A percentile compares a stretch with the other conserved stretches of the same genome.
phyloP scores from a whole-genome alignment of 2,797 vertebrate species.

The Threskiornis aethiopicus region DNA sequence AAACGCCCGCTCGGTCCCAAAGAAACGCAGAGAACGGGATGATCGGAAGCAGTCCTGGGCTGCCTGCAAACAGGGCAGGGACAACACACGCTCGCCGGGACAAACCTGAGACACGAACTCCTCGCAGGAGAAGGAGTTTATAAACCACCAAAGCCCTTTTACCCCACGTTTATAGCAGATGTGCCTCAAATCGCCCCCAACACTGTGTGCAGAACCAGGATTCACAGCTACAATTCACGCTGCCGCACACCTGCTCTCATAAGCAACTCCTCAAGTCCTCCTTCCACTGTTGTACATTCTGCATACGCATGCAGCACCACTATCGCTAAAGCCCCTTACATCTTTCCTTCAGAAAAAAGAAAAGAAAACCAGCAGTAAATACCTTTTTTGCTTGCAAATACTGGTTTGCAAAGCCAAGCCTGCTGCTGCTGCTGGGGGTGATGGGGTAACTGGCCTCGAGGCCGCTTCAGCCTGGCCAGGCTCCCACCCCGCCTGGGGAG shows the following conservation, averaged over 20 bases:
- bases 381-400: background rate
- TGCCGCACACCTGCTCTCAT: background rate
- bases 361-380: background rate
- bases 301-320: too few species aligned
- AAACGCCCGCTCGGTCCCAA: background rate
- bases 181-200: background rate
- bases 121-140: background rate
- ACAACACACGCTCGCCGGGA: background rate
- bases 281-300: background rate
- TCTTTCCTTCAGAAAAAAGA: background rate
- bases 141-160: background rate
- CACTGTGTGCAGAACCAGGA: background rate
- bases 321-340: background rate
- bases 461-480: background rate
- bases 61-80: background rate
- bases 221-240: background rate
- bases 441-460: background rate
- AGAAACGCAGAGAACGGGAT: background rate
- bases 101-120: background rate
- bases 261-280: background rate
- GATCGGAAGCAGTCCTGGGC: background rate
- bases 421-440: background rate
- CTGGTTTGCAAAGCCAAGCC: background rate
- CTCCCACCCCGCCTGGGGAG: background rate
- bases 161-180: background rate